Conservation (phyloP, 2,113 vertebrate species). For the Neotoma lepida region DNA sequence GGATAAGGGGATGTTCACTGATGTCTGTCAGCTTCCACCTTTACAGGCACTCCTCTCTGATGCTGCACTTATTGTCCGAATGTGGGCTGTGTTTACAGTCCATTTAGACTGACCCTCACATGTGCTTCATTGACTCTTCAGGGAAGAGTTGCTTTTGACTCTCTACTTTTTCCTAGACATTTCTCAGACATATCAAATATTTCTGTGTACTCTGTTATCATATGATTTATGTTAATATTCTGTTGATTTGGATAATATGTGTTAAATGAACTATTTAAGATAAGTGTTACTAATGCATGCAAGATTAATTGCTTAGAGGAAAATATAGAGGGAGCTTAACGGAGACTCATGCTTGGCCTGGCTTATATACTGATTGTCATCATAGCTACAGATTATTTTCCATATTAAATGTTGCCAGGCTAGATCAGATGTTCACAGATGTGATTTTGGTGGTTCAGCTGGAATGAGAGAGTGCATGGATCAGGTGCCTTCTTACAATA, state of each 20-base stretch:
- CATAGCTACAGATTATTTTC: background rate
- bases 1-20: background rate
- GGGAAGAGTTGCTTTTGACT: background rate
- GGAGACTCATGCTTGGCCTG: background rate
- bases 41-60: background rate
- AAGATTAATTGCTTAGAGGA: background rate
- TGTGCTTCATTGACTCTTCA: background rate
- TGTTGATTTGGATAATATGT: background rate
- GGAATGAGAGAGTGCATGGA: background rate
- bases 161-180: background rate
- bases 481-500: background rate
- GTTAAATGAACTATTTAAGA: background rate
- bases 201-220: background rate
- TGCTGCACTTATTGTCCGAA: fast-evolving
- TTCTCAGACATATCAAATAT: background rate
- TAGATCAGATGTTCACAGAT: background rate
- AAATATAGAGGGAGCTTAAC: background rate
- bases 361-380: background rate
- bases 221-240: background rate
- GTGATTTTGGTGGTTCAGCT: background rate
- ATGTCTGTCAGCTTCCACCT: background rate
- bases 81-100: background rate
- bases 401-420: background rate
- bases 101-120: background rate
- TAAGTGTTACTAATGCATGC: background rate